phyloP scores from a whole-genome alignment of 2,797 vertebrate genomes.

The Morus bassanus region DNA sequence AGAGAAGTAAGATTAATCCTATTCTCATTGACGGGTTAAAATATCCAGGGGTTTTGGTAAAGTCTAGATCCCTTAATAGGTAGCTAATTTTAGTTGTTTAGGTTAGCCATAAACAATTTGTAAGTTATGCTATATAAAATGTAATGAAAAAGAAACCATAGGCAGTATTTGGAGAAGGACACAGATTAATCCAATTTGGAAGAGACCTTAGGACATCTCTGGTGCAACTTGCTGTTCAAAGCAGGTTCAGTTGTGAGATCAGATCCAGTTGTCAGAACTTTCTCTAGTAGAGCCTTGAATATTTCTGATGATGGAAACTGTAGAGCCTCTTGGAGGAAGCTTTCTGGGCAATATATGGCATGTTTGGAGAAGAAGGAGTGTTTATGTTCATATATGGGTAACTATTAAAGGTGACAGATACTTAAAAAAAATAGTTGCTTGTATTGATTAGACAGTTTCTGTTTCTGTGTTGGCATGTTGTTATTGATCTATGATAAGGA shows the following conservation, averaged over 20 bases:
- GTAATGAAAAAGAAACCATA: not conserved
- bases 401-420: not conserved
- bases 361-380: not conserved
- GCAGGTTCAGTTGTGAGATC: not conserved
- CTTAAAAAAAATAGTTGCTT: not conserved
- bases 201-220: not conserved
- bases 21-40: not conserved
- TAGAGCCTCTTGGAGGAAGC: not conserved
- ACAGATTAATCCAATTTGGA: not conserved
- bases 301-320: not conserved
- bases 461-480: not conserved
- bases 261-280: not conserved
- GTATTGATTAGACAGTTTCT: not conserved
- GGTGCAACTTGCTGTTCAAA: not conserved
- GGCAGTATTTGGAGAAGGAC: not conserved
- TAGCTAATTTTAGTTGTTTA: not conserved
- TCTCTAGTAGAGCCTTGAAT: not conserved
- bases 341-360: not conserved
- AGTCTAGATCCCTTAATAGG: not conserved
- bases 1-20: not conserved
- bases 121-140: not conserved
- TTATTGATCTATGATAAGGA: not conserved
- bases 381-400: not conserved
- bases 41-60: not conserved
- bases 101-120: not conserved